Percentiles rank a stretch among this genome's conserved stretches.
These are phyloP conservation scores for Tenthredo distinguenda DNA, from an alignment of 2,888 invertebrate species.

Conservation along the genomic window DNA sequence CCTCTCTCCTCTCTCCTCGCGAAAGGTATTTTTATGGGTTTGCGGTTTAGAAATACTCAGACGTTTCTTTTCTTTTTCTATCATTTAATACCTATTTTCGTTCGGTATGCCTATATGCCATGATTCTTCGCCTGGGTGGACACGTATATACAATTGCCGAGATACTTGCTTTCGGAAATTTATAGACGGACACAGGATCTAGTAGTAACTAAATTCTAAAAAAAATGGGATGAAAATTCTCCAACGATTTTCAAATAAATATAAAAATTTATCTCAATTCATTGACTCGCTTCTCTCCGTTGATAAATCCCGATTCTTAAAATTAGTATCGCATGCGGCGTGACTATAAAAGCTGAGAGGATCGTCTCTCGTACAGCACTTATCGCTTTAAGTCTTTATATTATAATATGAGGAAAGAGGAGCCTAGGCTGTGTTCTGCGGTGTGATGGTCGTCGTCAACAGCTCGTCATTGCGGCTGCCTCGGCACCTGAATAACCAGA, in stretches of 20 bases:
- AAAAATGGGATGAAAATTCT: not conserved
- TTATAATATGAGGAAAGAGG: not conserved
- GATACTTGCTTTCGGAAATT: no score
- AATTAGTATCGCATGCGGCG: not conserved
- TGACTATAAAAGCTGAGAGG: not conserved
- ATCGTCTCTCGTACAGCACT: not conserved
- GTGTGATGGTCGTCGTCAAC: slow-evolving; percentile 37
- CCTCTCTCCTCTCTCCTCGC: not conserved
- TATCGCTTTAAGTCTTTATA: slow-evolving; percentile 4
- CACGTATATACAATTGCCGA: no score
- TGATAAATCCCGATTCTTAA: not conserved
- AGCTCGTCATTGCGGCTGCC: slow-evolving; percentile 33
- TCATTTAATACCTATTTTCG: slow-evolving; percentile 29
- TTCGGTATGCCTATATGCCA: not conserved
- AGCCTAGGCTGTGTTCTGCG: not conserved
- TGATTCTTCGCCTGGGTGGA: not conserved
- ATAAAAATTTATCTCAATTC: not conserved
- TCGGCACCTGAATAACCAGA: slow-evolving; percentile 50
- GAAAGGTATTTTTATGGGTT: slow-evolving; percentile 44
- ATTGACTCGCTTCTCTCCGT: not conserved
- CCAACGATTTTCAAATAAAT: not conserved
- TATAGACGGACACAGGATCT: no score
- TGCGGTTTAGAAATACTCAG: slow-evolving; percentile 30
- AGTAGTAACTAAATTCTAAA: not conserved
- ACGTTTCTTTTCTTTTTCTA: not conserved